phyloP scores from a whole-genome alignment of 1,140 invertebrate genomes.

The Procambarus virginalis region DNA sequence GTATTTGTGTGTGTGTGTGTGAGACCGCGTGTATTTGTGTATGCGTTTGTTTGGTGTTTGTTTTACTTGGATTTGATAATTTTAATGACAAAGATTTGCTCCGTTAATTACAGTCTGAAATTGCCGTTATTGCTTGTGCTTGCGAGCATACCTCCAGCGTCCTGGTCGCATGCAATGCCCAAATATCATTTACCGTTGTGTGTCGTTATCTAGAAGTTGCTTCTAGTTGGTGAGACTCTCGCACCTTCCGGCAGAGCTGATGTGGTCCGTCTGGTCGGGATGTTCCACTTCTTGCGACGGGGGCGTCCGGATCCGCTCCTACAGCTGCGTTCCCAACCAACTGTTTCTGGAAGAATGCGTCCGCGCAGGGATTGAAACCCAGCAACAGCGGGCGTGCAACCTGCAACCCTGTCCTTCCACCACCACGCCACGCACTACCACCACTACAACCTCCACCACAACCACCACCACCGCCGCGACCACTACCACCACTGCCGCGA shows the following conservation, averaged over 20 bases:
- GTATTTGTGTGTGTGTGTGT: too few relatives aligned
- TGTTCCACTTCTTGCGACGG: slow-evolving; percentile 60
- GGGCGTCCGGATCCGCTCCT: slow-evolving; percentile 48
- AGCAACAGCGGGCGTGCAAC: slow-evolving; percentile 53
- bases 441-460: slow-evolving; percentile 31
- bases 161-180: too few relatives aligned
- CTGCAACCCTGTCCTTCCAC: slow-evolving; percentile 54
- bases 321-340: slow-evolving; percentile 46
- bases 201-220: too few relatives aligned
- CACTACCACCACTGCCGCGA: not conserved
- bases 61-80: too few relatives aligned
- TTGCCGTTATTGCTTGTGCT: too few relatives aligned
- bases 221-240: too few relatives aligned
- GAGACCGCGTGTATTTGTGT: too few relatives aligned
- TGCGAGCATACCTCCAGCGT: too few relatives aligned
- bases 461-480: slow-evolving; percentile 1
- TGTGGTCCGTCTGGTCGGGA: slow-evolving; percentile 58
- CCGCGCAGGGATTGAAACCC: slow-evolving; percentile 52
- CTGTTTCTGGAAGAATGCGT: slow-evolving; percentile 37
- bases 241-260: slow-evolving; percentile 12
- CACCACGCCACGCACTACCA: not conserved
- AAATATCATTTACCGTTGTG: too few relatives aligned
- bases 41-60: too few relatives aligned
- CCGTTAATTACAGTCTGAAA: too few relatives aligned
- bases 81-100: too few relatives aligned